phyloP scores from a whole-genome alignment of 2,888 invertebrate genomes.

The Drosophila koepferae region DNA sequence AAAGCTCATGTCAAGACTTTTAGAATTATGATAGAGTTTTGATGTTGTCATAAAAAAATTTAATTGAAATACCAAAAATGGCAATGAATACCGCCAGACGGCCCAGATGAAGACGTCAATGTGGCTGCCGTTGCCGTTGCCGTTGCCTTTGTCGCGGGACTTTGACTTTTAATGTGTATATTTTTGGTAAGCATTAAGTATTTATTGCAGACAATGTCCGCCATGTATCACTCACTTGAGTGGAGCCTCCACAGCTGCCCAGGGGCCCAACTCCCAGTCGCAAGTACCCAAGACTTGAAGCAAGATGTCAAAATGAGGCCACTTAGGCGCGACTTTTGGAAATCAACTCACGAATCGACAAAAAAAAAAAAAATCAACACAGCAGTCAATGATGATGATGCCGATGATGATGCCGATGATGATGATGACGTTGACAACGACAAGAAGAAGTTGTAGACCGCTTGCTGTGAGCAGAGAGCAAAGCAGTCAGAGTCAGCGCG shows the following conservation, averaged over 20 bases:
- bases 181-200: constrained; percentile 78
- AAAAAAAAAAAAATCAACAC: constrained; percentile 39
- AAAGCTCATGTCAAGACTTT: constrained; percentile 74
- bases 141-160: constrained; percentile 21
- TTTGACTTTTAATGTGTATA: constrained; percentile 75
- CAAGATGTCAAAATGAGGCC: constrained; percentile 80
- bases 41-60: constrained; percentile 84
- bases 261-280: constrained; percentile 13
- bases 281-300: constrained; percentile 31
- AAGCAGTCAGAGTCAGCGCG: constrained; percentile 16
- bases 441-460: constrained; percentile 52
- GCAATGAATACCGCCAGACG: constrained; percentile 63
- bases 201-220: constrained; percentile 74
- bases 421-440: neutral
- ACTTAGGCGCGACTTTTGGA: constrained; percentile 77
- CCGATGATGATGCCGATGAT: constrained; percentile 29
- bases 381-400: constrained; percentile 37
- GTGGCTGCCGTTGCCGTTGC: constrained; percentile 32
- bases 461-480: constrained; percentile 56
- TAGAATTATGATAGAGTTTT: constrained; percentile 83
- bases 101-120: constrained; percentile 55
- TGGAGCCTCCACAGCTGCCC: constrained; percentile 26
- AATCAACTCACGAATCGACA: constrained; percentile 66
- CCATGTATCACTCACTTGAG: constrained; percentile 71
- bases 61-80: constrained; percentile 85